Conservation (phyloP, 1,140 invertebrate genomes). For the Lysiphlebus fabarum region DNA sequence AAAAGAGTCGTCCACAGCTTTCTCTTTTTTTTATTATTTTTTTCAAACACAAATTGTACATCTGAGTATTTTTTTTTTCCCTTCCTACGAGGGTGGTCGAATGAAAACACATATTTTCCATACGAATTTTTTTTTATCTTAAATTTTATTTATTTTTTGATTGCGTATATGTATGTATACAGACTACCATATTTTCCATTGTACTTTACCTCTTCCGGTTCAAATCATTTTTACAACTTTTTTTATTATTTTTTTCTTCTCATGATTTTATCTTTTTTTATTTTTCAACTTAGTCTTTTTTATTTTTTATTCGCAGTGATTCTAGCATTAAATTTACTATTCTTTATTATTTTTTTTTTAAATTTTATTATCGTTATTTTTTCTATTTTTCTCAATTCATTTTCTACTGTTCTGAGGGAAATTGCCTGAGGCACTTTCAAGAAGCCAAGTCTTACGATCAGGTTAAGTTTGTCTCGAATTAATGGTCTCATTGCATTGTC, state of each 20-base stretch:
- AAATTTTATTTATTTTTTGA: neutral
- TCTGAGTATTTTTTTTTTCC: constrained; percentile 4
- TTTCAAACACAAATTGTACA: neutral
- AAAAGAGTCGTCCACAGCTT: constrained; percentile 7
- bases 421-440: constrained; percentile 22
- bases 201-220: constrained; percentile 2
- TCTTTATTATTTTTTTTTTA: no score
- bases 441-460: neutral
- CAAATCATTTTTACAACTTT: constrained; percentile 2
- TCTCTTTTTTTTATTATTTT: no score
- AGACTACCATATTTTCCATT: constrained; percentile 11
- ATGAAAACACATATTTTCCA: no score
- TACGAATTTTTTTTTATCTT: neutral
- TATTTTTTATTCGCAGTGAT: neutral
- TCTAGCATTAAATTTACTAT: neutral
- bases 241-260: constrained; percentile 13
- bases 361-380: constrained; percentile 7
- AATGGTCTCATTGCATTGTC: constrained; percentile 29
- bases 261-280: neutral
- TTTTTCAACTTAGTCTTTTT: constrained; percentile 6
- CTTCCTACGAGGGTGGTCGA: neutral
- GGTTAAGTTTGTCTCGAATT: constrained; percentile 19
- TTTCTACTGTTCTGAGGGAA: constrained; percentile 17
- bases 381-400: constrained; percentile 16
- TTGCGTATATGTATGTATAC: neutral